A percentile compares a stretch with the other conserved stretches of the same genome.
Evolutionary conservation across 2,113 vertebrate species (phyloP).

Genomic region (Emberiza fucata): DNA sequence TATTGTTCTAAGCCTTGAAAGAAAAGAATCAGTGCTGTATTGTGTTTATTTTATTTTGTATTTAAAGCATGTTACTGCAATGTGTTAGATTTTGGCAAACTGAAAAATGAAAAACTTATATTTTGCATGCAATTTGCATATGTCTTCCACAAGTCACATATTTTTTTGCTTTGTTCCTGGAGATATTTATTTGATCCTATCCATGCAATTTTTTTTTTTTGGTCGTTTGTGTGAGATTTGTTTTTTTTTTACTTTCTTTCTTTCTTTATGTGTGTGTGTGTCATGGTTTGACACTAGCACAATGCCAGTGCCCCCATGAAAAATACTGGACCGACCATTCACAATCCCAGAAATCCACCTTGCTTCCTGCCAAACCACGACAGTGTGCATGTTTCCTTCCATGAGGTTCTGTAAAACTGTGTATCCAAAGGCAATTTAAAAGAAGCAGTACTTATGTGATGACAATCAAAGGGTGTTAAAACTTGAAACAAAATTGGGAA

Average conservation of each 20-base stretch:
- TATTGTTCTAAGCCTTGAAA: not conserved
- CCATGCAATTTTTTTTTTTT: not conserved
- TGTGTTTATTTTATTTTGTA: not conserved
- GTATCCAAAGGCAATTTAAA: not conserved
- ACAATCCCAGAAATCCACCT: no score
- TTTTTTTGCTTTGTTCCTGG: not conserved
- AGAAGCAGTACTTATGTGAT: not conserved
- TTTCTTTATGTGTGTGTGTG: not conserved
- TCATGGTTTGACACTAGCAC: no score
- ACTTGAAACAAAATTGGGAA: not conserved
- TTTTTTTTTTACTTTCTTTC: not conserved
- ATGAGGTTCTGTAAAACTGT: not conserved
- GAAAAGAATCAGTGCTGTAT: not conserved
- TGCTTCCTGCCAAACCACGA: no score
- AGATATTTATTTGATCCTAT: not conserved
- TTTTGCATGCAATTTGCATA: not conserved
- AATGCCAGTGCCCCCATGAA: no score
- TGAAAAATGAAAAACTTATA: not conserved
- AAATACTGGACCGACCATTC: no score
- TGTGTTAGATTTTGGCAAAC: not conserved
- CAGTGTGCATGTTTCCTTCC: not conserved
- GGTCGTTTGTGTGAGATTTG: not conserved
- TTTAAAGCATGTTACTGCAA: not conserved
- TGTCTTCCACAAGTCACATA: not conserved
- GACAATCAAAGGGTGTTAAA: not conserved